Base-by-base conservation (phyloP, 2,113 vertebrate species). In the Halcyon senegalensis region DNA sequence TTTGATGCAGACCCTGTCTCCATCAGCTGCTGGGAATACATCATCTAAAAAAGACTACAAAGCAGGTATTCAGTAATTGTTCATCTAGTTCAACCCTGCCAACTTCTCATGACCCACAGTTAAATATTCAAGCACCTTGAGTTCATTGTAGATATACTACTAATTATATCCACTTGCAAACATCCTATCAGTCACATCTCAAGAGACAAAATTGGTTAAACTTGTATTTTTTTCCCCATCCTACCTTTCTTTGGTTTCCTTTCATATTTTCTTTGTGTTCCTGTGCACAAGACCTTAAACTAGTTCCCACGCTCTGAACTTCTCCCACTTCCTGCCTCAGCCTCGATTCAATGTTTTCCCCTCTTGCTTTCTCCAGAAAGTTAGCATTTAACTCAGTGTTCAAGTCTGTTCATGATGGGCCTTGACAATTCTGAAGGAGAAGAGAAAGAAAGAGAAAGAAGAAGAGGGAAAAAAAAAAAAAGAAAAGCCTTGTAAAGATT, bases 401-500 rank as follows among this genome's bases (percentile, higher is more conserved):
- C 46, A 31, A 67, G 76, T 31, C 33, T 27, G 64, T 66, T 76
- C 5, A 1, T 79, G 78, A 84, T 31, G 13, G 50, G 79, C 28
- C 74, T 87, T 86, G 56, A 64, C 35, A 86, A n/a, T 62, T 85
- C 50, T 41, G 84, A 84, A 84, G 80, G 48, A 84, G 59, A 59
- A 67, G 33, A 27, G 43, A 55, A 37, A 77, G 60, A 33, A 83
- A 24, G 18, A 75, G 31, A 48, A 41, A 77, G 53, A 44, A 41
- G 13, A 58, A 11, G 27, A 30, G n/a, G 5, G 11, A 13, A 8
- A 64, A 41, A 31, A 24, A 16, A 9, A 56, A 43, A n/a, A 51
- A 41, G 21, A 48, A 44, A 70, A 66, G 24, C 5, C 66, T 66
- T 74, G 66, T 84, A 90, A 94, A 92, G 85, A 96, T 96, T 94